Evolutionary conservation across 2,797 vertebrate species (phyloP).

Genomic region (Cheirogaleus major): DNA sequence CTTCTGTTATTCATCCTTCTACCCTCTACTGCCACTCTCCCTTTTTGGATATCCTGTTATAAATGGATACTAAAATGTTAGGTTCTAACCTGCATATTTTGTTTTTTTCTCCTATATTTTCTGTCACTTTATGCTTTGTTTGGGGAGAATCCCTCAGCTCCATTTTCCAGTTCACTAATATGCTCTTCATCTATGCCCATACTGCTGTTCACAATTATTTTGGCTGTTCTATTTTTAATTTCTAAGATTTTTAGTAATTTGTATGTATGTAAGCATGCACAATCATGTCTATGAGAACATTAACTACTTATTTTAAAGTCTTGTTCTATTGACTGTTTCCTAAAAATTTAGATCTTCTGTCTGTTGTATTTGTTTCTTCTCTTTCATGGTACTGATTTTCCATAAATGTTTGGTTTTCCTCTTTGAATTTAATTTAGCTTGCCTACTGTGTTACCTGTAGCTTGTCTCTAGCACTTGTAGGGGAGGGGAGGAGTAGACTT

Average conservation of each 20-base stretch:
- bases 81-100: background rate
- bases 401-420: background rate
- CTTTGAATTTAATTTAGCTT: background rate
- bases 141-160: background rate
- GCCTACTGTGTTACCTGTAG: background rate
- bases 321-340: background rate
- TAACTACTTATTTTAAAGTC: slow-evolving; percentile 15
- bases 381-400: background rate
- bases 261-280: background rate
- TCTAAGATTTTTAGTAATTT: background rate
- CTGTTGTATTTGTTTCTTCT: background rate
- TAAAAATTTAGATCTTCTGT: background rate
- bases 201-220: slow-evolving; percentile 1
- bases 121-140: background rate
- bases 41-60: background rate
- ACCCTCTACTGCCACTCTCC: background rate
- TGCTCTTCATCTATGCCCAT: background rate
- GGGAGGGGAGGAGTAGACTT: background rate
- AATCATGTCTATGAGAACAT: background rate
- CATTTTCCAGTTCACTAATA: background rate
- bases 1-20: background rate
- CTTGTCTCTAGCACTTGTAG: background rate
- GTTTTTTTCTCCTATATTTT: background rate
- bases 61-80: background rate
- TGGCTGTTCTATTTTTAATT: background rate